Conservation (phyloP, 2,888 invertebrate genomes). For the Blera fallax region DNA sequence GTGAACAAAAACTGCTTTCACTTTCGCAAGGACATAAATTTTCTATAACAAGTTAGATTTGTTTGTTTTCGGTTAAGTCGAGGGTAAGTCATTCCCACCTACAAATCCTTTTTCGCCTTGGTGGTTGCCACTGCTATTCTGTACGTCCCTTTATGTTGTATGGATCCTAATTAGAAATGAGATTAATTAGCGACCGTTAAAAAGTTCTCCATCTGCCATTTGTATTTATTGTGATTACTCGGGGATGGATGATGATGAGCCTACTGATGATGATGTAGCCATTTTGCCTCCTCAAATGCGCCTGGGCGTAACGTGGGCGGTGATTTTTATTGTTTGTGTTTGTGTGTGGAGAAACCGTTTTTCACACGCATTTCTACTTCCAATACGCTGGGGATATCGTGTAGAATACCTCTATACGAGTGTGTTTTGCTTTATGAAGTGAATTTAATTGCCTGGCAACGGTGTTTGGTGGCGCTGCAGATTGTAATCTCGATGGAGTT, state of each 20-base stretch:
- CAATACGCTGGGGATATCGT: not conserved
- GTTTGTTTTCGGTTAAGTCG: not conserved
- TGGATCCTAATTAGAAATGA: slow-evolving; percentile 62
- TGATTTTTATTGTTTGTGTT: not conserved
- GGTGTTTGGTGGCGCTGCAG: slow-evolving; percentile 24
- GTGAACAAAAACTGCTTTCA: slow-evolving; percentile 31
- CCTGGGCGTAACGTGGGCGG: not conserved
- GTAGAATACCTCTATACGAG: not conserved
- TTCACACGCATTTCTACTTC: not conserved
- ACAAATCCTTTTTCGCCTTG: not conserved
- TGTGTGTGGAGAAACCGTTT: not conserved
- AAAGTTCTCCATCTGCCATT: slow-evolving; percentile 52
- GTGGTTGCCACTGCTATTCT: not conserved
- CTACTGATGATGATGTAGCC: slow-evolving; percentile 46
- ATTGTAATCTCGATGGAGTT: slow-evolving; percentile 52
- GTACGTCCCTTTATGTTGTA: not conserved
- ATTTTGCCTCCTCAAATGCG: slow-evolving; percentile 1
- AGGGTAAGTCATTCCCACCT: not conserved
- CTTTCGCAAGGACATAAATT: slow-evolving; percentile 56
- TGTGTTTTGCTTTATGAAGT: slow-evolving; percentile 36
- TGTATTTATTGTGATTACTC: slow-evolving; percentile 53
- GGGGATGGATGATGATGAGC: slow-evolving; percentile 40
- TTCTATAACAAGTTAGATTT: slow-evolving; percentile 22
- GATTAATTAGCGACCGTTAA: slow-evolving; percentile 61
- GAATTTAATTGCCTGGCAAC: slow-evolving; percentile 47